phyloP scores from a whole-genome alignment of 2,113 vertebrate species.

The Heloderma charlesbogerti region DNA sequence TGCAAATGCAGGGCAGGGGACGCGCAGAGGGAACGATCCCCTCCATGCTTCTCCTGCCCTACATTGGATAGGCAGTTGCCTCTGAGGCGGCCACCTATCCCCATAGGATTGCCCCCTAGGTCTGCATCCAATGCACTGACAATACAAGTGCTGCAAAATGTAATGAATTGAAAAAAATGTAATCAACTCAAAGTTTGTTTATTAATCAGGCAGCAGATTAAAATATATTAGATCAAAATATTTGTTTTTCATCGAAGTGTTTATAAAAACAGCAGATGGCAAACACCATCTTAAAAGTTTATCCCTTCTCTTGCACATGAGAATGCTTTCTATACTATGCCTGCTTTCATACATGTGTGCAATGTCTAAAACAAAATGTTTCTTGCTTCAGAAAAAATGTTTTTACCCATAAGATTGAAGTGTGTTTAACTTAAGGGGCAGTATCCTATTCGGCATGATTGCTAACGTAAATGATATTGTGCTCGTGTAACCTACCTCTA shows the following conservation, averaged over 20 bases:
- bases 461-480: too few relatives aligned
- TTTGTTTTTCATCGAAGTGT: not conserved
- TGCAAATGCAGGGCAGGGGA: too few relatives aligned
- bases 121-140: not conserved
- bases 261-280: not conserved
- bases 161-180: not conserved
- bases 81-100: too few relatives aligned
- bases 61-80: too few relatives aligned
- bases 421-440: too few relatives aligned
- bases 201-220: not conserved
- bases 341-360: not conserved
- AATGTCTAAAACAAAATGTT: not conserved
- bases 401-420: not conserved
- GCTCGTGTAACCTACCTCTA: too few relatives aligned
- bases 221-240: not conserved
- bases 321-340: not conserved
- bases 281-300: not conserved
- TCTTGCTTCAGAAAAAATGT: not conserved
- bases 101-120: too few relatives aligned
- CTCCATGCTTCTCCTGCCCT: too few relatives aligned
- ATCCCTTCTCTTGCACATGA: not conserved
- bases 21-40: too few relatives aligned
- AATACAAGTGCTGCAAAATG: not conserved
- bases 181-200: not conserved
- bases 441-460: too few relatives aligned